These are phyloP conservation scores for Anas georgica DNA, from an alignment of 2,797 vertebrate species.

Conservation along the genomic window DNA sequence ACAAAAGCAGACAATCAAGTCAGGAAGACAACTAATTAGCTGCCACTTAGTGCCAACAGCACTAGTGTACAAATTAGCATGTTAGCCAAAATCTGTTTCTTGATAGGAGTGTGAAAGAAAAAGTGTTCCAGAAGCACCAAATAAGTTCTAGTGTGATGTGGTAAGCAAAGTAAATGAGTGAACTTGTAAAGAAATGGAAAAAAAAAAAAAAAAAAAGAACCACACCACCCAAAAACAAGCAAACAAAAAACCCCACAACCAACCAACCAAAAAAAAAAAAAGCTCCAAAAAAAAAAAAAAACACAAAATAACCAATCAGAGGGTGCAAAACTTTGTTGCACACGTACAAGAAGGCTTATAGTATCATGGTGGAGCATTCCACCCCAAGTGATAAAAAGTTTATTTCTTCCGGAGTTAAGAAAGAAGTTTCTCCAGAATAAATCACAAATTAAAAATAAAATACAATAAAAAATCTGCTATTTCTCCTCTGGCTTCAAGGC, in stretches of 20 bases:
- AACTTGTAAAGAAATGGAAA: neutral
- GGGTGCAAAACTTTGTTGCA: neutral
- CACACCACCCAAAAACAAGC: neutral
- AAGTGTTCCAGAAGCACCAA: neutral
- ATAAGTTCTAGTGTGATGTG: neutral
- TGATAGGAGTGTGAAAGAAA: neutral
- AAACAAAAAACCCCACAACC: too few relatives aligned
- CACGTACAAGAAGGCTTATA: neutral
- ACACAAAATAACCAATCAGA: neutral
- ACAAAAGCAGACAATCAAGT: neutral
- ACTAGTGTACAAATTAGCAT: neutral
- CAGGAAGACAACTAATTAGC: neutral
- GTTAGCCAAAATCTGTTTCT: neutral
- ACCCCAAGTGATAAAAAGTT: neutral
- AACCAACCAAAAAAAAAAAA: too few relatives aligned
- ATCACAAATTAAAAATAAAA: rapidly evolving
- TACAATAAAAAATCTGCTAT: neutral
- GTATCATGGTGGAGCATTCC: neutral
- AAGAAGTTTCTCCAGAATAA: neutral
- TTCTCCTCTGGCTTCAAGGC: neutral
- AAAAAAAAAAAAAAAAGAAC: neutral
- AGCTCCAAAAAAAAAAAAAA: too few relatives aligned
- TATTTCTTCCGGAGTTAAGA: neutral
- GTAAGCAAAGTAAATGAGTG: neutral
- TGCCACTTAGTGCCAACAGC: neutral